phyloP scores from a whole-genome alignment of 2,888 invertebrate species.

The Ypsolopha scabrella region DNA sequence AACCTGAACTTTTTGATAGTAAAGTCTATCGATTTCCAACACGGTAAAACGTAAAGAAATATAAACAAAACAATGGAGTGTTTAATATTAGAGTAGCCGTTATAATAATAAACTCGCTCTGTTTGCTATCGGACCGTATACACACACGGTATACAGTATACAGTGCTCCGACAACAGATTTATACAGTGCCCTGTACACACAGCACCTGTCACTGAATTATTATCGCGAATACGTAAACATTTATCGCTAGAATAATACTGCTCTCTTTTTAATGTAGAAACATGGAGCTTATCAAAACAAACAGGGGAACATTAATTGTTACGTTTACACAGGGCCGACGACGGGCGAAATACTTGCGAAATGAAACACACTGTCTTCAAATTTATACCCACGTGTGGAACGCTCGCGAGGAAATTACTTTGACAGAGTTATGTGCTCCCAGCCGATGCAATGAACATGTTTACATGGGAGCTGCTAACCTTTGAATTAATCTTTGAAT shows the following conservation, averaged over 20 bases:
- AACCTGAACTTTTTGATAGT: too few relatives aligned
- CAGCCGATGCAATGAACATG: neutral
- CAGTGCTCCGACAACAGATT: neutral
- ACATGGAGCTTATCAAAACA: conserved; percentile 19
- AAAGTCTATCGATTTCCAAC: neutral
- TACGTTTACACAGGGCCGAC: conserved; percentile 17
- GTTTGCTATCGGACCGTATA: conserved; percentile 24
- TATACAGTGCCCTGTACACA: conserved; percentile 17
- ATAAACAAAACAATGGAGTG: neutral
- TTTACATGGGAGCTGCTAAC: too few relatives aligned
- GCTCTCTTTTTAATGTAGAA: conserved; percentile 19
- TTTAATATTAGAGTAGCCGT: neutral
- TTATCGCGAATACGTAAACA: conserved; percentile 27
- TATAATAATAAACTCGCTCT: conserved; percentile 24
- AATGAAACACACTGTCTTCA: conserved; percentile 16
- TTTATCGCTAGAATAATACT: conserved; percentile 14
- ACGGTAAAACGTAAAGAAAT: too few relatives aligned
- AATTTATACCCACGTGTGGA: conserved; percentile 27
- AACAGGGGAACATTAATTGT: conserved; percentile 20
- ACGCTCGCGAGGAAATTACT: conserved; percentile 24
- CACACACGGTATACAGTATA: neutral
- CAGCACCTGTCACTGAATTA: conserved; percentile 43
- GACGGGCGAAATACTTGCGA: conserved; percentile 12
- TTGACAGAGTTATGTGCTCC: conserved; percentile 19
- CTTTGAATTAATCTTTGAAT: too few relatives aligned